These are phyloP conservation scores for Sylvietta virens DNA, from an alignment of 2,113 vertebrate genomes.

Conservation along the genomic window DNA sequence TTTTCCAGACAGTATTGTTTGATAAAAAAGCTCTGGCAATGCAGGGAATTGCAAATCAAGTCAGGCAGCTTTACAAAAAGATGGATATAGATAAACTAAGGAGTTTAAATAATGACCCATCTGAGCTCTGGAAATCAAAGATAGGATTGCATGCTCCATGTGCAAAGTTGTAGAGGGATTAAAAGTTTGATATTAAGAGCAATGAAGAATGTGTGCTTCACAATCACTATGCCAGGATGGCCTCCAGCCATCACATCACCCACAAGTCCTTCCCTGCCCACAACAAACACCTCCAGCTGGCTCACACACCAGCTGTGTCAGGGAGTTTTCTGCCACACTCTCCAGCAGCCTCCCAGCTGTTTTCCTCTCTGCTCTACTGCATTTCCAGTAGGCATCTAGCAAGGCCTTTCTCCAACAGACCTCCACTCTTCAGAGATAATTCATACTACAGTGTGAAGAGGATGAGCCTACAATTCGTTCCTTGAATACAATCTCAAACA, in stretches of 20 bases:
- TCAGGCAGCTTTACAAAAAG: not conserved
- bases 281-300: not conserved
- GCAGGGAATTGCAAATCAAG: not conserved
- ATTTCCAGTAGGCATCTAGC: not conserved
- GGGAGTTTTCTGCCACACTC: not conserved
- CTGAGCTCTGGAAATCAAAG: not conserved
- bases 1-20: not conserved
- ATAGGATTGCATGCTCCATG: not conserved
- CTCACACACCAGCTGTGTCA: not conserved
- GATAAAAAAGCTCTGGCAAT: not conserved
- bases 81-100: not conserved
- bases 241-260: not conserved
- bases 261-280: not conserved
- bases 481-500: not conserved
- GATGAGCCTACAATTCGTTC: not conserved
- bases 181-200: not conserved
- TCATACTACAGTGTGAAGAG: not conserved
- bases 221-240: not conserved
- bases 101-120: not conserved
- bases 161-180: not conserved
- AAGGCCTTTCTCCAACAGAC: not conserved
- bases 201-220: not conserved
- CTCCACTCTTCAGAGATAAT: not conserved
- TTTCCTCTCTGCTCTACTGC: not conserved
- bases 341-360: not conserved